These are phyloP conservation scores for Sebastolobus alascanus DNA, from an alignment of 2,797 vertebrate species.

Conservation along the genomic window DNA sequence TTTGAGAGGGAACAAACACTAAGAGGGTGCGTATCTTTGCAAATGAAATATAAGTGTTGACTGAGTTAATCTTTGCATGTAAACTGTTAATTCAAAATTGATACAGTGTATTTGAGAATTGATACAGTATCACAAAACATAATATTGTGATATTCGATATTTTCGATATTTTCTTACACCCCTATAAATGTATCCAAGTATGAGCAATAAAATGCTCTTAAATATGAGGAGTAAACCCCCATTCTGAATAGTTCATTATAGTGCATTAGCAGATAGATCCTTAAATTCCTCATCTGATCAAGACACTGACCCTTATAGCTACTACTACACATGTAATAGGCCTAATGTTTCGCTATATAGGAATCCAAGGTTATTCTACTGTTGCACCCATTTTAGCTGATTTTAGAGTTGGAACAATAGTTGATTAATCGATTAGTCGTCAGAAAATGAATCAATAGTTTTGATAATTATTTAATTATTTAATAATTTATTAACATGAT, in stretches of 20 bases:
- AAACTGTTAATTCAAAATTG: too few relatives aligned
- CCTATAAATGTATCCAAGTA: too few relatives aligned
- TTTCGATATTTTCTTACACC: too few relatives aligned
- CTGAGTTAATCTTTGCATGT: rapidly evolving
- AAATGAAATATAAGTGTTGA: too few relatives aligned
- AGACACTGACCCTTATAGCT: background rate
- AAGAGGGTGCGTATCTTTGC: too few relatives aligned
- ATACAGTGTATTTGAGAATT: too few relatives aligned
- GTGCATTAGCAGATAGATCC: background rate
- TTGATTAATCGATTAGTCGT: background rate
- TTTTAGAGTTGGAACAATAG: background rate
- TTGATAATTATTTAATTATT: background rate
- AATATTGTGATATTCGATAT: too few relatives aligned
- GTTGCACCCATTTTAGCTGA: background rate
- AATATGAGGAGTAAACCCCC: background rate
- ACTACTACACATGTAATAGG: background rate
- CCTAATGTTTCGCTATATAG: background rate
- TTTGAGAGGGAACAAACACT: too few relatives aligned
- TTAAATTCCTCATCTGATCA: background rate
- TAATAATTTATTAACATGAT: background rate
- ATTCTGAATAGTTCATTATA: background rate
- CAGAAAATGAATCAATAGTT: background rate
- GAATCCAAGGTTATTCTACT: background rate
- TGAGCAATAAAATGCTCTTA: background rate
- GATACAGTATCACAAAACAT: too few relatives aligned